Evolutionary conservation across 2,797 vertebrate species (phyloP).

Genomic region (Tauraco hartlaubi): DNA sequence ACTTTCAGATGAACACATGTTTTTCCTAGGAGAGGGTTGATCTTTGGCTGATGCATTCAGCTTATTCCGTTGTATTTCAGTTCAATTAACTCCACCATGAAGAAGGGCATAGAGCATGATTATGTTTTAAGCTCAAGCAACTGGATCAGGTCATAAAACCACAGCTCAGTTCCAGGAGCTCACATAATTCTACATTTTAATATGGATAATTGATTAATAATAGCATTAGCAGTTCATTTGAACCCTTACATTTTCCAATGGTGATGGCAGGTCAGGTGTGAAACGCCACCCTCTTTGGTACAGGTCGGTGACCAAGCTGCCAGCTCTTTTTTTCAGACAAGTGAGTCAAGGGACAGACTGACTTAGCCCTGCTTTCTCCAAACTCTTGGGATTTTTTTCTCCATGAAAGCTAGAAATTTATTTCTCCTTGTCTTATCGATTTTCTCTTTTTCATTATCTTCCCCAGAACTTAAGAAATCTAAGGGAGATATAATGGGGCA

Average conservation of each 20-base stretch:
- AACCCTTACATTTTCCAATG: background rate
- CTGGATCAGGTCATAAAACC: background rate
- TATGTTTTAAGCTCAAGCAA: background rate
- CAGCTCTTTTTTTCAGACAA: background rate
- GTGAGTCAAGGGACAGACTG: too few species aligned
- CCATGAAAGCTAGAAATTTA: background rate
- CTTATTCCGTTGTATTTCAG: background rate
- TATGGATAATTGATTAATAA: background rate
- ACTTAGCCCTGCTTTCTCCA: background rate
- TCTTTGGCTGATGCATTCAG: background rate
- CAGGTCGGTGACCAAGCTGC: background rate
- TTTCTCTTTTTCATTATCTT: background rate
- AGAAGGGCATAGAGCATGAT: fast-evolving
- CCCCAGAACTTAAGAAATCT: background rate
- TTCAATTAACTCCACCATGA: background rate
- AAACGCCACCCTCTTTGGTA: background rate
- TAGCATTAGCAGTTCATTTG: background rate
- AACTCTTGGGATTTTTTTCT: background rate
- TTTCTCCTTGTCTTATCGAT: background rate
- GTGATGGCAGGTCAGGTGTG: background rate
- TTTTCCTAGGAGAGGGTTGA: background rate
- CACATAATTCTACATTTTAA: background rate
- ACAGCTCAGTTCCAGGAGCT: background rate
- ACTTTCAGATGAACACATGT: background rate
- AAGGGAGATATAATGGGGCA: background rate